Conservation (phyloP, 2,888 invertebrate genomes). For the Ectropis crepuscularia region DNA sequence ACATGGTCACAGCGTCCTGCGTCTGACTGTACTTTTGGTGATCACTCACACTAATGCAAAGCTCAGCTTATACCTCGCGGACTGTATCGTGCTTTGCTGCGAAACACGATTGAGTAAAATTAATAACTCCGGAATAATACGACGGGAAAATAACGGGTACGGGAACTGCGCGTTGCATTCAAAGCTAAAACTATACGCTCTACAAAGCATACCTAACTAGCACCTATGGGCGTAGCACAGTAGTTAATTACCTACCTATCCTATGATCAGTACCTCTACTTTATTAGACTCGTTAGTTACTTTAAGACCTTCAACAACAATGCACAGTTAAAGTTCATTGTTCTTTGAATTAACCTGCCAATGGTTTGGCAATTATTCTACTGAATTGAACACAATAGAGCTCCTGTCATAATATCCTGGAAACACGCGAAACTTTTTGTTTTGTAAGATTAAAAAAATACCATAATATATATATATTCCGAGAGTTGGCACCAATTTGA, state of each 20-base stretch:
- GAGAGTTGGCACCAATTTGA: too few species aligned
- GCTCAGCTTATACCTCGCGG: too few species aligned
- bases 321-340: constrained; percentile 52
- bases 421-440: not conserved
- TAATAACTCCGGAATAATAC: too few species aligned
- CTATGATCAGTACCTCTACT: not conserved
- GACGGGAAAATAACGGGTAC: too few species aligned
- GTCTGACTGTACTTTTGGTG: too few species aligned
- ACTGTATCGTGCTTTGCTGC: too few species aligned
- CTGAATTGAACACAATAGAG: constrained; percentile 11
- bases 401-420: constrained; percentile 15
- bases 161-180: too few species aligned
- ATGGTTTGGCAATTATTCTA: constrained; percentile 35
- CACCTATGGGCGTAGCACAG: not conserved
- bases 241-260: not conserved
- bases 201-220: not conserved
- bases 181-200: not conserved
- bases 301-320: constrained; percentile 31
- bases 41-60: too few species aligned
- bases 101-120: too few species aligned
- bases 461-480: too few species aligned
- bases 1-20: too few species aligned
- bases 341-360: constrained; percentile 39
- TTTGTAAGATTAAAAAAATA: not conserved
- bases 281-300: constrained; percentile 17